A percentile compares a stretch with the other conserved stretches of the same genome.
phyloP scores from a whole-genome alignment of 2,888 invertebrate genomes.

The Phasia obesa region DNA sequence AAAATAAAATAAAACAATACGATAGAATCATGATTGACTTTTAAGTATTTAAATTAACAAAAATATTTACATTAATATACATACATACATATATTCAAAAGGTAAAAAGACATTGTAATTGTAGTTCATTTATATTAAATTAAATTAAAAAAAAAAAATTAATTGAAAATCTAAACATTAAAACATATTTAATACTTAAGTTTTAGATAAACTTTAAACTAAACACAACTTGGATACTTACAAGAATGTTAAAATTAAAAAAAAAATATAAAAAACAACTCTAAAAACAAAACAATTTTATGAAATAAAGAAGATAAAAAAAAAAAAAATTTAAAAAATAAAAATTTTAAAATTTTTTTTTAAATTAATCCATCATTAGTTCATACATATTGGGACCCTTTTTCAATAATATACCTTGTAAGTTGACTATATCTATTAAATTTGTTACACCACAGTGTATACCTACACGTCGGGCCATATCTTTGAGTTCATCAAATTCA shows the following conservation, averaged over 20 bases:
- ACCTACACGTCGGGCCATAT: constrained; percentile 87
- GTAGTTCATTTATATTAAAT: constrained; percentile 44
- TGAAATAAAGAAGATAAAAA: constrained; percentile 29
- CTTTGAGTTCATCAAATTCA: constrained; percentile 89
- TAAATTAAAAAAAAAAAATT: constrained; percentile 34
- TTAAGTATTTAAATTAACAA: constrained; percentile 48
- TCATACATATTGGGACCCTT: constrained; percentile 90
- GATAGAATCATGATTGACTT: constrained; percentile 2
- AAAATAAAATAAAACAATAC: background rate
- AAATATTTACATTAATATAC: constrained; percentile 13
- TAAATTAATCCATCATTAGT: constrained; percentile 83
- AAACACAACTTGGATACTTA: constrained; percentile 66
- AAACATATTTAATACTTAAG: constrained; percentile 55
- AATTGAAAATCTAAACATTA: constrained; percentile 54
- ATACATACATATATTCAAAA: too few species aligned
- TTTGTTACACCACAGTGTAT: constrained; percentile 84
- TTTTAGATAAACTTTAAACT: constrained; percentile 73
- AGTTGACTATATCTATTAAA: constrained; percentile 90
- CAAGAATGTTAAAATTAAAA: constrained; percentile 51
- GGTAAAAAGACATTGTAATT: constrained; percentile 68
- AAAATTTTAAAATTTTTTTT: constrained; percentile 18
- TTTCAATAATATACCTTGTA: constrained; percentile 92
- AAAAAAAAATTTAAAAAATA: constrained; percentile 42
- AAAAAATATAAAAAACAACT: too few species aligned
- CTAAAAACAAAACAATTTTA: constrained; percentile 6